Conservation (phyloP, 2,797 vertebrate species). For the Oceanodroma leucorhoa region DNA sequence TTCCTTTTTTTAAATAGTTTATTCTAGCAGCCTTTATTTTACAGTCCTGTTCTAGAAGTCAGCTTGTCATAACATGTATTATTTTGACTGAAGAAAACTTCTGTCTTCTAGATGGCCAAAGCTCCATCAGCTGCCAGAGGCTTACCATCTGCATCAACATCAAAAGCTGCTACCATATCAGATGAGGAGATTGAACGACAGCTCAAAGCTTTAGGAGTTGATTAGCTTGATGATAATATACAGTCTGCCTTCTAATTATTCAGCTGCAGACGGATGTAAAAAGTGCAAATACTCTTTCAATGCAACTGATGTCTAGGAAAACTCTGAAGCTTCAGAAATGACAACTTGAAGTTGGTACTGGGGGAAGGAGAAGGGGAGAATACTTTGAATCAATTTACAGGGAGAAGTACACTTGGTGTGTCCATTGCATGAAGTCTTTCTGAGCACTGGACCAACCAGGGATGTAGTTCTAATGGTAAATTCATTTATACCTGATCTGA, state of each 20-base stretch:
- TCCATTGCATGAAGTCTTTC: background rate
- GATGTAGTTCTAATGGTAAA: background rate
- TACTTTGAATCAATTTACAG: background rate
- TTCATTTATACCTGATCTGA: background rate
- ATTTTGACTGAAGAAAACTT: conserved; percentile 1
- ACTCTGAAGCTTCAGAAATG: conserved; percentile 5
- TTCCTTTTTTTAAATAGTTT: background rate
- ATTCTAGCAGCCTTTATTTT: background rate
- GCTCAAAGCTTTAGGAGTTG: conserved; percentile 93
- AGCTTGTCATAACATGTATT: background rate
- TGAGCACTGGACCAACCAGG: background rate
- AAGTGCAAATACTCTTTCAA: conserved; percentile 30
- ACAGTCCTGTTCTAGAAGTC: background rate
- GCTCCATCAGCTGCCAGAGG: conserved; percentile 89
- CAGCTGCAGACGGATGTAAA: conserved; percentile 1
- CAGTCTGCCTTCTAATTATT: conserved; percentile 12
- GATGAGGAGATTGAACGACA: conserved; percentile 98
- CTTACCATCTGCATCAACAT: conserved; percentile 84
- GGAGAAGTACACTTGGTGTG: background rate
- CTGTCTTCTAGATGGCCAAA: conserved; percentile 88
- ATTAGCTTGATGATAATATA: conserved; percentile 74
- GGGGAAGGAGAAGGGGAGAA: background rate
- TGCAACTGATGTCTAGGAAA: conserved; percentile 29
- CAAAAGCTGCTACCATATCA: conserved; percentile 86
- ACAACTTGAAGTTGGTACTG: background rate